Conservation (phyloP, 2,797 vertebrate genomes). For the Eutrigla gurnardus region DNA sequence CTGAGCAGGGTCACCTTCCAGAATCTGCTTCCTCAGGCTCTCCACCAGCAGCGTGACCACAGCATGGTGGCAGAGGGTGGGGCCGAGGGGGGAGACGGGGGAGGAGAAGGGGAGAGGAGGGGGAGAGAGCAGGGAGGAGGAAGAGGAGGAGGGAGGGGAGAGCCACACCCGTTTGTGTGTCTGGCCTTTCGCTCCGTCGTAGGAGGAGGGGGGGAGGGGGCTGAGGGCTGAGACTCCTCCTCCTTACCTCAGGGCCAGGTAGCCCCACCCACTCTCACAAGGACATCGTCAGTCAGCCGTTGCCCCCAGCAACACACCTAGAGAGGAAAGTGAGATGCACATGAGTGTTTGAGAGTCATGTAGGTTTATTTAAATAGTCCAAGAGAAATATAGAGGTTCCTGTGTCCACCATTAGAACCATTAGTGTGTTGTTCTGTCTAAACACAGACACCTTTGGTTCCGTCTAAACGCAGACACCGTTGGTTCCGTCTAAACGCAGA, state of each 20-base stretch:
- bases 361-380: too few relatives aligned
- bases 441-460: too few relatives aligned
- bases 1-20: constrained; percentile 87
- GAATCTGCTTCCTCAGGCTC: constrained; percentile 88
- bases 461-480: too few relatives aligned
- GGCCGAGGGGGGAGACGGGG: constrained; percentile 21
- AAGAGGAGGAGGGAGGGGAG: constrained; percentile 36
- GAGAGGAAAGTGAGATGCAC: background rate
- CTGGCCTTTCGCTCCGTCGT: constrained; percentile 60
- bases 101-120: background rate
- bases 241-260: constrained; percentile 68
- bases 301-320: constrained; percentile 62
- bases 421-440: too few relatives aligned
- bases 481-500: too few relatives aligned
- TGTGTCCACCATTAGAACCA: too few relatives aligned
- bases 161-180: constrained; percentile 50
- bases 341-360: too few relatives aligned
- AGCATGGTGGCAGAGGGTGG: constrained; percentile 78
- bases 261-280: constrained; percentile 74
- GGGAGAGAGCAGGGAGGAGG: background rate
- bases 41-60: constrained; percentile 88
- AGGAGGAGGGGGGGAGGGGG: constrained; percentile 43
- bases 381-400: too few relatives aligned
- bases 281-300: constrained; percentile 54
- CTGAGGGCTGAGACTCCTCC: constrained; percentile 55